Evolutionary conservation across 2,113 vertebrate species (phyloP).

Genomic region (Asarcornis scutulata): DNA sequence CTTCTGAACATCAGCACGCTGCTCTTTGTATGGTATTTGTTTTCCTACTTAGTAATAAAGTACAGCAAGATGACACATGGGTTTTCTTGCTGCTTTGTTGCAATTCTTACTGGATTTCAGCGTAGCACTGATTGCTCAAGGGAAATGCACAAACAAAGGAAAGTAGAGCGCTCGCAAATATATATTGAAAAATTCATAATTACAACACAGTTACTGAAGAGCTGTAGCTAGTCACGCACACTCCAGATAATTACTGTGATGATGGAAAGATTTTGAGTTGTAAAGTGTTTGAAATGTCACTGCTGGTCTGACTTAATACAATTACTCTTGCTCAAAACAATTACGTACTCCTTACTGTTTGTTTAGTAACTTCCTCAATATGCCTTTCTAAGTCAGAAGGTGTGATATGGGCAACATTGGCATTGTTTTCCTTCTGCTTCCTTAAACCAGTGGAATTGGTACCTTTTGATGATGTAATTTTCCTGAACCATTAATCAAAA

Average conservation of each 20-base stretch:
- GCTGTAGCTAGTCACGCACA: neutral
- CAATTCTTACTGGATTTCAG: neutral
- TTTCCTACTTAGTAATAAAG: neutral
- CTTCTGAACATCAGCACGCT: neutral
- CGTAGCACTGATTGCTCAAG: neutral
- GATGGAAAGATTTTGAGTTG: neutral
- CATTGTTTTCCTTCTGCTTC: neutral
- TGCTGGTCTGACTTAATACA: neutral
- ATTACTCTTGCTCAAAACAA: neutral
- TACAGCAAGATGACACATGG: accelerated
- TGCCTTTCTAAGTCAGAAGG: neutral
- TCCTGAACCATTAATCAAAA: neutral
- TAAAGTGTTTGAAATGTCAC: neutral
- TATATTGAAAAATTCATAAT: neutral
- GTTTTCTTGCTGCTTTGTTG: neutral
- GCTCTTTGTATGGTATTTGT: neutral
- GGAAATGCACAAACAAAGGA: neutral
- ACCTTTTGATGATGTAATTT: neutral
- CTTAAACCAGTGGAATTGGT: neutral
- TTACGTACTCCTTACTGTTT: neutral
- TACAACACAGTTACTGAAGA: neutral
- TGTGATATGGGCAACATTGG: neutral
- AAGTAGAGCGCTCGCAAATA: neutral
- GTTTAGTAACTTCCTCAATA: neutral
- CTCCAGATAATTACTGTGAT: neutral